Evolutionary conservation across 2,888 invertebrate species (phyloP).

Genomic region (Galerucella pusilla): DNA sequence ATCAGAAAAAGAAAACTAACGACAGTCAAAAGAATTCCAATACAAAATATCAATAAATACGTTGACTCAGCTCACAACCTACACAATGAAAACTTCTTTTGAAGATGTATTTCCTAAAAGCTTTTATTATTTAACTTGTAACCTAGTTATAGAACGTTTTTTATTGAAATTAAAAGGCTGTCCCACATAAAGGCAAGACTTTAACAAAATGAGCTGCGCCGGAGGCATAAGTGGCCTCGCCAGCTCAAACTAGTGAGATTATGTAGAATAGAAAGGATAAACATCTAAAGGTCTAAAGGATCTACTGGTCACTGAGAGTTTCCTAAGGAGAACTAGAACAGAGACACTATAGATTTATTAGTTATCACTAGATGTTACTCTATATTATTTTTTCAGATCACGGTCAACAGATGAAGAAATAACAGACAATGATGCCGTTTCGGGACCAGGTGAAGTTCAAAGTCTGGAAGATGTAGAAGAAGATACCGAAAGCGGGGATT

Average conservation of each 20-base stretch:
- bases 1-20: background rate
- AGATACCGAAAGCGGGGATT: conserved; percentile 70
- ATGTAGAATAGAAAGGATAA: too few relatives aligned
- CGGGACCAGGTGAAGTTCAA: conserved; percentile 55
- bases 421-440: conserved; percentile 63
- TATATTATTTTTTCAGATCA: conserved; percentile 57
- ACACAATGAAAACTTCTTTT: background rate
- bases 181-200: too few relatives aligned
- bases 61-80: background rate
- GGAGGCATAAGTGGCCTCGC: too few relatives aligned
- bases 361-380: too few relatives aligned
- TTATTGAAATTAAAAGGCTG: too few relatives aligned
- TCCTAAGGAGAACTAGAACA: too few relatives aligned
- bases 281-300: too few relatives aligned
- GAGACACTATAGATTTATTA: too few relatives aligned
- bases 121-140: background rate
- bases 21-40: conserved; percentile 4
- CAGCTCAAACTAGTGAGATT: too few relatives aligned
- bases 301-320: too few relatives aligned
- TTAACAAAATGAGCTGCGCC: too few relatives aligned
- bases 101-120: background rate
- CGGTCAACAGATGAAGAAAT: conserved; percentile 67
- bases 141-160: too few relatives aligned
- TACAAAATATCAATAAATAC: conserved; percentile 10
- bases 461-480: conserved; percentile 68